A percentile compares a stretch with the other conserved stretches of the same genome.
phyloP scores from a whole-genome alignment of 2,888 invertebrate genomes.

The Dryocosmus kuriphilus region DNA sequence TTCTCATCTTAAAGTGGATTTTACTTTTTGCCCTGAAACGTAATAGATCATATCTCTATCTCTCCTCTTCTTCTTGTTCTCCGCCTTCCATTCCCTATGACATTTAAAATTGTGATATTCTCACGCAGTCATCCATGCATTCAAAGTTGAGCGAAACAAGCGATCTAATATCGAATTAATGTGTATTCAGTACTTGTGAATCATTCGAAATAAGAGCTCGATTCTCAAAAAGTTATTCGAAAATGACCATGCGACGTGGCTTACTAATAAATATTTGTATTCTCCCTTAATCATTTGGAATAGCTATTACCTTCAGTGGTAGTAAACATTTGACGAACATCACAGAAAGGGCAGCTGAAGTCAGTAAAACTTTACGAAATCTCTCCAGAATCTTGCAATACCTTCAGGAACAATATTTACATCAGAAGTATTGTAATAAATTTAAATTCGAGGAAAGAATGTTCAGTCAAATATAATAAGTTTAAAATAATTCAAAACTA shows the following conservation, averaged over 20 bases:
- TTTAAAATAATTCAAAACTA: too few relatives aligned
- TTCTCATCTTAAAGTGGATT: slow-evolving; percentile 7
- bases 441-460: too few relatives aligned
- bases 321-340: slow-evolving; percentile 36
- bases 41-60: slow-evolving; percentile 36
- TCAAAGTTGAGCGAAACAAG: slow-evolving; percentile 32
- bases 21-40: slow-evolving; percentile 24
- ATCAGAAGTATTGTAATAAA: not conserved
- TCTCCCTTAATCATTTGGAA: slow-evolving; percentile 33
- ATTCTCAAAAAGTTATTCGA: not conserved
- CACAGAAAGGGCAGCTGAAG: slow-evolving; percentile 32
- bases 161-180: slow-evolving; percentile 30
- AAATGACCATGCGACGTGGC: slow-evolving; percentile 48
- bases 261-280: slow-evolving; percentile 41
- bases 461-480: too few relatives aligned
- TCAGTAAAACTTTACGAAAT: slow-evolving; percentile 30
- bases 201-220: not conserved
- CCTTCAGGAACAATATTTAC: slow-evolving; percentile 12
- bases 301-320: slow-evolving; percentile 10
- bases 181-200: slow-evolving; percentile 11
- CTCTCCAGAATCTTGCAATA: not conserved
- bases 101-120: slow-evolving; percentile 36
- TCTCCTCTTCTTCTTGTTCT: slow-evolving; percentile 16
- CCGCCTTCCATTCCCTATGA: slow-evolving; percentile 19
- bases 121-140: slow-evolving; percentile 35